These are phyloP conservation scores for Ivindomyrus marchei DNA, from an alignment of 2,113 vertebrate genomes.

Conservation along the genomic window DNA sequence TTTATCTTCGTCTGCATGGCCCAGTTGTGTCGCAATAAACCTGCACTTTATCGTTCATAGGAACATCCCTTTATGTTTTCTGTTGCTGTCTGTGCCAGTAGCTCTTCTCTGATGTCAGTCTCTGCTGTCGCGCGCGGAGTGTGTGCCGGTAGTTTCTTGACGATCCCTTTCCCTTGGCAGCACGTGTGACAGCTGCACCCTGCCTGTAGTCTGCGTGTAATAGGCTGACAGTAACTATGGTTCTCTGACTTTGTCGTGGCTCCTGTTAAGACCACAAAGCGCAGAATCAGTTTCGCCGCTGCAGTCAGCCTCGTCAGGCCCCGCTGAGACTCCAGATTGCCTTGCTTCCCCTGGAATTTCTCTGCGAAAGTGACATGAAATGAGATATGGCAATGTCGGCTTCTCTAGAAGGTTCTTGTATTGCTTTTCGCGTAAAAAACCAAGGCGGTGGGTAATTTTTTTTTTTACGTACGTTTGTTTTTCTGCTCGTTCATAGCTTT, in stretches of 20 bases:
- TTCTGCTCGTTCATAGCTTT: conserved; percentile 18
- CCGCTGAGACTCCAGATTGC: not conserved
- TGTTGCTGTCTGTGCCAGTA: not conserved
- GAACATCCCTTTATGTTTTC: not conserved
- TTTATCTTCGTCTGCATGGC: not conserved
- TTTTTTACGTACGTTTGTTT: not conserved
- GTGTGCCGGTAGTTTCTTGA: not conserved
- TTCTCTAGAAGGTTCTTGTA: conserved; percentile 17
- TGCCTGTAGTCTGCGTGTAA: not conserved
- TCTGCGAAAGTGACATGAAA: not conserved
- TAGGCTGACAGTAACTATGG: not conserved
- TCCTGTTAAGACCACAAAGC: conserved; percentile 30
- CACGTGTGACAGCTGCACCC: not conserved
- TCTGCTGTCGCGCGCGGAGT: not conserved
- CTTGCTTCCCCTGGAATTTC: conserved; percentile 4
- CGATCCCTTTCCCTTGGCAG: not conserved
- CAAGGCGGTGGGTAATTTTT: not conserved
- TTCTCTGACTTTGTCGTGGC: conserved; percentile 32
- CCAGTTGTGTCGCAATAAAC: not conserved
- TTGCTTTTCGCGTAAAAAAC: not conserved
- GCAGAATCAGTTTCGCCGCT: conserved; percentile 16
- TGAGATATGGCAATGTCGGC: not conserved
- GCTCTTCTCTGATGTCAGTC: not conserved
- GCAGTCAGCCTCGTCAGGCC: conserved; percentile 18
- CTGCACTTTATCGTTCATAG: not conserved